Evolutionary conservation across 1,140 invertebrate genomes (phyloP).

Genomic region (Drosophila bocki): DNA sequence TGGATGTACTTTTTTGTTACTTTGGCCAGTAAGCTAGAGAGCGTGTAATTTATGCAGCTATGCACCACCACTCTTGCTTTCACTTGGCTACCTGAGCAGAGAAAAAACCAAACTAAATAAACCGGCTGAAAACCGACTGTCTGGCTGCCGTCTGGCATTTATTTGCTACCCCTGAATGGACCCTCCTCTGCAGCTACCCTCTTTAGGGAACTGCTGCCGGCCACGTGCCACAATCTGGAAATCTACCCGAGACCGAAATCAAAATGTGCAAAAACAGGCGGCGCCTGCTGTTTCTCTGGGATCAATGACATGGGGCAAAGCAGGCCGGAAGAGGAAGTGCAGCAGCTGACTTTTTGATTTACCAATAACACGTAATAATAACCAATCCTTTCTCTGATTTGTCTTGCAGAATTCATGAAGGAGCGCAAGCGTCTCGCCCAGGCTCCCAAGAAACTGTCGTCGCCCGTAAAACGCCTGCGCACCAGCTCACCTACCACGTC

Average conservation of each 20-base stretch:
- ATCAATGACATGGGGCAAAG: constrained; percentile 54
- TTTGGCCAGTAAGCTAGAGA: constrained; percentile 27
- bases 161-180: constrained; percentile 58
- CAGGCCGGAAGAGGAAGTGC: constrained; percentile 25
- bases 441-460: constrained; percentile 82
- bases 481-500: constrained; percentile 52
- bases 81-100: constrained; percentile 60
- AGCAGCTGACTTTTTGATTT: constrained; percentile 73
- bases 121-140: constrained; percentile 30
- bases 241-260: constrained; percentile 53
- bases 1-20: constrained; percentile 16
- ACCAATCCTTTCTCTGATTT: constrained; percentile 33
- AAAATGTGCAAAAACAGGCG: constrained; percentile 83
- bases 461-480: constrained; percentile 76
- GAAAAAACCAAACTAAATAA: constrained; percentile 25
- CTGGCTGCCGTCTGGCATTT: constrained; percentile 54
- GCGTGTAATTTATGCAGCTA: constrained; percentile 75
- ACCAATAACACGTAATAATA: constrained; percentile 47
- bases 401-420: constrained; percentile 83
- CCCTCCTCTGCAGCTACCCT: constrained; percentile 45
- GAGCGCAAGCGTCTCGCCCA: constrained; percentile 83
- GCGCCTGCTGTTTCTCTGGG: constrained; percentile 64
- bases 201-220: constrained; percentile 52
- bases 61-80: constrained; percentile 54
- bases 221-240: constrained; percentile 74